Evolutionary conservation across 2,797 vertebrate species (phyloP).

Genomic region (Agapornis canus): DNA sequence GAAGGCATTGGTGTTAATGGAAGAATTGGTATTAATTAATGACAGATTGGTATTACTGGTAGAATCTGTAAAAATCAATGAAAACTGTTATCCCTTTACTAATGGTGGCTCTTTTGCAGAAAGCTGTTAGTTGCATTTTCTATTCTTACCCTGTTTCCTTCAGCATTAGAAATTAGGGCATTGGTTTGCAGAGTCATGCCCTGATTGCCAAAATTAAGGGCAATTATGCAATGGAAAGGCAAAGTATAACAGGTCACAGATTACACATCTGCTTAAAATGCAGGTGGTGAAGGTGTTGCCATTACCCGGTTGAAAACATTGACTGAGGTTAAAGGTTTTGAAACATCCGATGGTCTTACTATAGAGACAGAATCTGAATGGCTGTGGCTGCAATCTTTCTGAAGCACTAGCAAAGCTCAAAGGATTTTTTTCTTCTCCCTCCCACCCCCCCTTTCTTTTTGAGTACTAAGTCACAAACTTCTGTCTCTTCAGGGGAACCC

Average conservation of each 20-base stretch:
- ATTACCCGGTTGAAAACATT: background rate
- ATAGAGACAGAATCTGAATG: background rate
- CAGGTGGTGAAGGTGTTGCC: background rate
- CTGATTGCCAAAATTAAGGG: slow-evolving; percentile 23
- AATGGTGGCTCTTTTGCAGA: background rate
- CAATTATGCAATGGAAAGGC: background rate
- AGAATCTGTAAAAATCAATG: background rate
- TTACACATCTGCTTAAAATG: background rate
- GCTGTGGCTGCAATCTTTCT: background rate
- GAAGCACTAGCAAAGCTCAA: background rate
- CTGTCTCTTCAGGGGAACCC: background rate
- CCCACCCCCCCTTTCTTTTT: background rate
- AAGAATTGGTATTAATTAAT: background rate
- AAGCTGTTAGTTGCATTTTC: background rate
- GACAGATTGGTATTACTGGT: background rate
- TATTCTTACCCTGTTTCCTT: slow-evolving; percentile 5
- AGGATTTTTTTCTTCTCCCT: background rate
- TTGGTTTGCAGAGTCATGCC: background rate
- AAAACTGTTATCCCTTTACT: background rate
- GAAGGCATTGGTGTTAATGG: background rate
- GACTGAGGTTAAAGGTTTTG: background rate
- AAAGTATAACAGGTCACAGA: background rate
- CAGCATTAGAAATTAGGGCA: background rate
- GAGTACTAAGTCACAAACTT: background rate
- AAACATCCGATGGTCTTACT: background rate